These are phyloP conservation scores for Polyploca ridens DNA, from an alignment of 2,888 invertebrate species.

Conservation along the genomic window DNA sequence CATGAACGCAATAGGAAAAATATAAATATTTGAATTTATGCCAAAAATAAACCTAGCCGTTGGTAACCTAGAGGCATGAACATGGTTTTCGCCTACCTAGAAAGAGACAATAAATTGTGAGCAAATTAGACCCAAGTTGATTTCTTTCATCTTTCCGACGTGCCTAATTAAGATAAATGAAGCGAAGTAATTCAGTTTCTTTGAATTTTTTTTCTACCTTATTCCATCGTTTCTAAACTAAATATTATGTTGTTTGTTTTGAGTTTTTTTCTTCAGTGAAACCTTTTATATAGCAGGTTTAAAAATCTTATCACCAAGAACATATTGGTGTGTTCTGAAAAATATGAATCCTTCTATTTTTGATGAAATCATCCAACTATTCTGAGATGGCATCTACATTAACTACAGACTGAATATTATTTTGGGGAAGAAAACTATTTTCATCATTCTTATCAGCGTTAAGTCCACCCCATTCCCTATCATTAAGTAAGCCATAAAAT, in stretches of 20 bases:
- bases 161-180: slow-evolving; percentile 4
- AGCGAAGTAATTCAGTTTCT: background rate
- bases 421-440: background rate
- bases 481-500: background rate
- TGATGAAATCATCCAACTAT: background rate
- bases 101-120: background rate
- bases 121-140: background rate
- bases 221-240: background rate
- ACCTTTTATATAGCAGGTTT: no score
- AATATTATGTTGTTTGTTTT: no score
- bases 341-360: background rate
- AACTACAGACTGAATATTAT: background rate
- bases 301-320: no score
- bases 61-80: background rate
- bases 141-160: slow-evolving; percentile 2
- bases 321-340: no score
- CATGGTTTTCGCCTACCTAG: background rate
- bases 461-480: background rate
- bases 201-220: background rate
- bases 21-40: no score
- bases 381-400: no score
- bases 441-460: background rate
- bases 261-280: no score
- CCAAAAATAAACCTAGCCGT: background rate
- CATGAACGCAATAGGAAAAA: no score